Percentiles rank a stretch among this genome's conserved stretches.
These are phyloP conservation scores for Python bivittatus DNA, from an alignment of 2,113 vertebrate species.

Conservation along the genomic window DNA sequence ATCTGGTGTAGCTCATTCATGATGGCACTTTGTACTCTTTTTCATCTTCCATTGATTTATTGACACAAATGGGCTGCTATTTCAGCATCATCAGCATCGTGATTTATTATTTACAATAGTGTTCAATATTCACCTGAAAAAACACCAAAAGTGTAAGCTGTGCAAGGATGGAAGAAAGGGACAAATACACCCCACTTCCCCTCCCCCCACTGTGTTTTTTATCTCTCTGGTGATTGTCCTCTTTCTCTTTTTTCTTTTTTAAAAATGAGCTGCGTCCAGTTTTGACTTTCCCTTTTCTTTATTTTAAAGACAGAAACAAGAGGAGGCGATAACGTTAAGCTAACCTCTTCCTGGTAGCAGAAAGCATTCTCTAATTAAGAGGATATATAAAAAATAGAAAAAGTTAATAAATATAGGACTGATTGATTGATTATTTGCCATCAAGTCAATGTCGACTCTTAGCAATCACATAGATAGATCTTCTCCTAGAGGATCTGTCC, in stretches of 20 bases:
- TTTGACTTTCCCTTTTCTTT: background rate
- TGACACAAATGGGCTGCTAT: background rate
- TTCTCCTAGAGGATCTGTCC: background rate
- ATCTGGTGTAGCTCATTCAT: background rate
- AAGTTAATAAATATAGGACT: background rate
- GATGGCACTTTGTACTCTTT: background rate
- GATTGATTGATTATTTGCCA: background rate
- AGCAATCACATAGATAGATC: background rate
- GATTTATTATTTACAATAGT: background rate
- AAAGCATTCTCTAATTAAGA: background rate
- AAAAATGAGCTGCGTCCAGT: background rate
- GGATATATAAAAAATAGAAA: background rate
- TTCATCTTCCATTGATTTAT: background rate
- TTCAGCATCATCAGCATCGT: background rate
- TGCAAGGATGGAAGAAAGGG: background rate
- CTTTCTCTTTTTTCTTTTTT: background rate
- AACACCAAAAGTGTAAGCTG: background rate
- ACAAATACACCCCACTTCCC: background rate
- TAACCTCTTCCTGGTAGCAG: background rate
- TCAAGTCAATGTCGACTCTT: background rate
- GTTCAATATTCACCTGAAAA: background rate
- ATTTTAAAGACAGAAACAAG: background rate
- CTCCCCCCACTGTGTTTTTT: background rate
- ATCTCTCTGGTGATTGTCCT: background rate
- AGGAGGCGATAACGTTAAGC: background rate